Evolutionary conservation across 2,113 vertebrate genomes (phyloP).

Genomic region (Heloderma charlesbogerti): DNA sequence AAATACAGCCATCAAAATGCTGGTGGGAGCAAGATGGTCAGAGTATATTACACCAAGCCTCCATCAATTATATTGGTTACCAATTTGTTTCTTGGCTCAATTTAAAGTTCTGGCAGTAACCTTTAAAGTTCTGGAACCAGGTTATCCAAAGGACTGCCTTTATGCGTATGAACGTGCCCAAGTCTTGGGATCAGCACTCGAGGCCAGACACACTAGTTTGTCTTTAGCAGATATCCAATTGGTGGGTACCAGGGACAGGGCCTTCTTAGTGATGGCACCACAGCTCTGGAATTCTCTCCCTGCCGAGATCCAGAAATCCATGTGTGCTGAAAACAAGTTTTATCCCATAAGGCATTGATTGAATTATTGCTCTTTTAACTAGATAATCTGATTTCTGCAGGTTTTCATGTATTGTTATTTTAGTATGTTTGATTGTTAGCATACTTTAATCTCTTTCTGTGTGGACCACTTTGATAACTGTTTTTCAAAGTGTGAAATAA

Average conservation of each 20-base stretch:
- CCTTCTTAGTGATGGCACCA: neutral
- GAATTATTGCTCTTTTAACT: no score
- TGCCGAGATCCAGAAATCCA: neutral
- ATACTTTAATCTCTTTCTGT: neutral
- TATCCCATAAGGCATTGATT: neutral
- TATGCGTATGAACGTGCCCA: neutral
- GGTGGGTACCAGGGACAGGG: neutral
- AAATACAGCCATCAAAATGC: neutral
- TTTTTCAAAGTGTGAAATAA: neutral
- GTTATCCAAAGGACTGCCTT: neutral
- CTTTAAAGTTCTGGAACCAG: neutral
- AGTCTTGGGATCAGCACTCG: neutral
- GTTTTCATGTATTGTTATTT: neutral
- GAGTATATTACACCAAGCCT: neutral
- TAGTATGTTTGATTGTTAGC: neutral
- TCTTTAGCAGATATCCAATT: neutral
- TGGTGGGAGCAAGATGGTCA: neutral
- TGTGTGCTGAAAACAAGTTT: neutral
- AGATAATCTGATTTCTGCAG: neutral
- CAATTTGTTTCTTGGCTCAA: neutral
- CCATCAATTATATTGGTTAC: neutral
- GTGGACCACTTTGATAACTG: neutral
- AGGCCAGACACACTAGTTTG: neutral
- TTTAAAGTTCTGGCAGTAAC: neutral
- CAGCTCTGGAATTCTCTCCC: neutral